Evolutionary conservation across 2,888 invertebrate genomes (phyloP).

Genomic region (Catocala sponsa): DNA sequence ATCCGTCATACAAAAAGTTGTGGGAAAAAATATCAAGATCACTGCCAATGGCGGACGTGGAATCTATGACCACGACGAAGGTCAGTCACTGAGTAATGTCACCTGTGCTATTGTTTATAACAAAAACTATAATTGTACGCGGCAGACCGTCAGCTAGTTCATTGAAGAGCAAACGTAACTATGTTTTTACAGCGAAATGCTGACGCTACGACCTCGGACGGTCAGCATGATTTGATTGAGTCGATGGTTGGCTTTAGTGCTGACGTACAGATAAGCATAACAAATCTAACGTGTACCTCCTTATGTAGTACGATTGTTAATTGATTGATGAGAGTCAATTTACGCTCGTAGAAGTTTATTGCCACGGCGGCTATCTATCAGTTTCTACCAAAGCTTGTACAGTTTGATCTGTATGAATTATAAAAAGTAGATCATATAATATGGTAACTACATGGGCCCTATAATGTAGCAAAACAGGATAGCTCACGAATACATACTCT

Average conservation of each 20-base stretch:
- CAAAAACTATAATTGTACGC: constrained; percentile 44
- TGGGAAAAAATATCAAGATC: constrained; percentile 80
- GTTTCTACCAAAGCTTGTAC: too few relatives aligned
- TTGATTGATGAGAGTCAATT: not conserved
- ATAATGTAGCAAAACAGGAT: too few relatives aligned
- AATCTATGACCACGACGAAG: constrained; percentile 65
- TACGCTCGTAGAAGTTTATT: too few relatives aligned
- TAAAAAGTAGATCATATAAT: too few relatives aligned
- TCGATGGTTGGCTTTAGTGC: constrained; percentile 2
- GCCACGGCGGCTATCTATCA: too few relatives aligned
- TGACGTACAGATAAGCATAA: not conserved
- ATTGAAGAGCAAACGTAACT: constrained; percentile 22
- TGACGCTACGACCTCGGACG: constrained; percentile 2
- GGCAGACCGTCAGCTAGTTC: constrained; percentile 21
- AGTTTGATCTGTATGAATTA: too few relatives aligned
- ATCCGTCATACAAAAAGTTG: constrained; percentile 58
- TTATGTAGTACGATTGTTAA: not conserved
- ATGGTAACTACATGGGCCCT: too few relatives aligned
- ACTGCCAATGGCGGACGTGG: constrained; percentile 73
- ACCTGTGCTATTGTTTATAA: constrained; percentile 31
- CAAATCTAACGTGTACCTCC: not conserved
- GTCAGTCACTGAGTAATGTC: constrained; percentile 41
- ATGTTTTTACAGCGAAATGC: constrained; percentile 11
- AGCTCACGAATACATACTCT: too few relatives aligned
- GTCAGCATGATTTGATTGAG: constrained; percentile 2